Base-by-base conservation (phyloP, 2,888 invertebrate genomes). In the Chironomus tentans region DNA sequence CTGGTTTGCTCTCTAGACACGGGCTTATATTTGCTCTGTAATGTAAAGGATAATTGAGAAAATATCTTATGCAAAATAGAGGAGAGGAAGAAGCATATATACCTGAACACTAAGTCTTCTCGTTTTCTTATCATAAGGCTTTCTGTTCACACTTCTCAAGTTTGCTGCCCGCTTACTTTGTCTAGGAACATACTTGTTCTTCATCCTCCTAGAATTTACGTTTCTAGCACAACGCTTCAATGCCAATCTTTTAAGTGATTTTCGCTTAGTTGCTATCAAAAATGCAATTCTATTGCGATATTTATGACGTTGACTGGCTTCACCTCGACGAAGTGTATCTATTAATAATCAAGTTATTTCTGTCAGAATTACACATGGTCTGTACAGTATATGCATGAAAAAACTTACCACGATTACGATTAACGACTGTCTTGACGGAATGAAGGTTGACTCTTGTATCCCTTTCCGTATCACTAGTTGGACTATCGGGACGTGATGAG, bases 241-340 rank as follows among this genome's bases (percentile, higher is more conserved):
- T 70, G 91, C 89, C 79, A 89, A 83, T 77, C 89, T 88, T 71
- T 88, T 84, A 56, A 91, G 84, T 76, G 90, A 89, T 68, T 88
- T 87, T 71, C 91, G 87, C 76, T 92, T 90, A 78, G 91, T 89
- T 3, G 91, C 90, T 76, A 92, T 91, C 70, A 92, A 83, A 78
- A 90, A 89, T 21, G 91, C 90, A 79, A 92, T 88, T 78, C 91
- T 86, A 82, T 91, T 92, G 0, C 88, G 87, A 74, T 88, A 88
- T 50, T 88, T 81, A 61, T 80, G 79, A 13, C 82, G 81, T 79
- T 84, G 85, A 21, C 69, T 69, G 46, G 50, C 18, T 56, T 76
- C 69, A 12, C 50, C 24, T 3, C 76, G 69, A 22, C 70, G 47
- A 18, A 21, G 21, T 22, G 50, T 6, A 69, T 38, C 38, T 47